Percentiles rank a stretch among this genome's conserved stretches.
Evolutionary conservation across 1,140 invertebrate species (phyloP).

Genomic region (Lasioglossum albipes): DNA sequence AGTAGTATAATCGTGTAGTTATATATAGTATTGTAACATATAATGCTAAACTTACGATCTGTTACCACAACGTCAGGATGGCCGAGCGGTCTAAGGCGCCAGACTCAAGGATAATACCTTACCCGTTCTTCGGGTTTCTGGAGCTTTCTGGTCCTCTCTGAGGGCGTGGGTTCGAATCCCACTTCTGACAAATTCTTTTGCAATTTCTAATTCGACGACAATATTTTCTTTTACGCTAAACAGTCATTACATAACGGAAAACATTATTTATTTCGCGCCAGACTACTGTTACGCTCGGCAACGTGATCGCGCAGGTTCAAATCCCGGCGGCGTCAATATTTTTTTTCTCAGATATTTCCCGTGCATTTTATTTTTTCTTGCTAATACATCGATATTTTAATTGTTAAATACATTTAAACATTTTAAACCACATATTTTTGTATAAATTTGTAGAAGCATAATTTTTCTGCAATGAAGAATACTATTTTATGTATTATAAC

Average conservation of each 20-base stretch:
- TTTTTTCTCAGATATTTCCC: neutral
- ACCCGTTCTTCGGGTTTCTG: conserved; percentile 73
- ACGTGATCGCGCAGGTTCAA: conserved; percentile 9
- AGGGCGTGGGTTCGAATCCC: conserved; percentile 93
- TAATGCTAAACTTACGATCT: neutral
- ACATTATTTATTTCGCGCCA: neutral
- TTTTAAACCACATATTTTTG: neutral
- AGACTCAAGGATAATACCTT: conserved; percentile 83
- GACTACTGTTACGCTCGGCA: fast-evolving
- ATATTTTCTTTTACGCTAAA: neutral
- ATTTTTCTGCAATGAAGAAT: neutral
- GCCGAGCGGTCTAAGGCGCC: conserved; percentile 84
- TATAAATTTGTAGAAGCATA: neutral
- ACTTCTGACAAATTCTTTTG: conserved; percentile 87
- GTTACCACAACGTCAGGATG: conserved; percentile 80
- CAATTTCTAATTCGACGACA: neutral
- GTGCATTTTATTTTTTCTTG: neutral
- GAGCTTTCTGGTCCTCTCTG: conserved; percentile 88
- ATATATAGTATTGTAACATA: fast-evolving
- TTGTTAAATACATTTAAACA: neutral
- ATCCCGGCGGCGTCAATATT: neutral
- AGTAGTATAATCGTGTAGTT: neutral
- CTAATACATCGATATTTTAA: neutral
- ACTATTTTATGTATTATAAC: too few relatives aligned
- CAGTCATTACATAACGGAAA: neutral